A percentile compares a stretch with the other conserved stretches of the same genome.
Conservation (phyloP, 2,797 vertebrate genomes). For the Channallabes apus region DNA sequence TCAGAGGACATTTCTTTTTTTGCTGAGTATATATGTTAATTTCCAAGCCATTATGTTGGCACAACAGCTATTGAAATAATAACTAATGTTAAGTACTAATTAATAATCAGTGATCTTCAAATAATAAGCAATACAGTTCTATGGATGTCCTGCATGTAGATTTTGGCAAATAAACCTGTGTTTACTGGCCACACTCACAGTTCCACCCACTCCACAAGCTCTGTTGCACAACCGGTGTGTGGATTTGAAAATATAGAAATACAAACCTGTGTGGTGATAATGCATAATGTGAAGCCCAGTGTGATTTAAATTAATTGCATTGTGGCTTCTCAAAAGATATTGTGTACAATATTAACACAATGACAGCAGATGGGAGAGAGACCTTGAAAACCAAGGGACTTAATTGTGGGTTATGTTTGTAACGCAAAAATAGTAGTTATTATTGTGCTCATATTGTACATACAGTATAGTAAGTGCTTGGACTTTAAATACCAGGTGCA, state of each 20-base stretch:
- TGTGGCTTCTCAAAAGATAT: neutral
- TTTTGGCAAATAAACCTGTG: neutral
- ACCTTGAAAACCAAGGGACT: neutral
- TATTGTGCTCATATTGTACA: neutral
- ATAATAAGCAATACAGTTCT: slow-evolving; percentile 2
- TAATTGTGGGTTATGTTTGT: neutral
- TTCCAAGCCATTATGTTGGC: slow-evolving; percentile 13
- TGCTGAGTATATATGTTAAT: too few relatives aligned
- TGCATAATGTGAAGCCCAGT: slow-evolving; percentile 15
- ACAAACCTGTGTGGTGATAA: neutral
- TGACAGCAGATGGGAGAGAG: slow-evolving; percentile 3
- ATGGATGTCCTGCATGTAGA: slow-evolving; percentile 2
- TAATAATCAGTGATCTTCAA: slow-evolving; percentile 2
- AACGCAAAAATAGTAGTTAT: neutral
- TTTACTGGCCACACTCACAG: neutral
- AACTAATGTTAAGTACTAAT: neutral
- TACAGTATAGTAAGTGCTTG: neutral
- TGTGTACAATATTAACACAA: neutral
- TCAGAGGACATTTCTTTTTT: too few relatives aligned
- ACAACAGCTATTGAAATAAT: slow-evolving; percentile 21
- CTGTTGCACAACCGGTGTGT: slow-evolving; percentile 10
- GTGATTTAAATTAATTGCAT: slow-evolving; percentile 16
- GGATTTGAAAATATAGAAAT: slow-evolving; percentile 10
- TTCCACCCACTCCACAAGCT: slow-evolving; percentile 24
- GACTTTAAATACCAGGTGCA: neutral